Evolutionary conservation across 1,140 invertebrate genomes (phyloP).

Genomic region (Acromyrmex echinatior): DNA sequence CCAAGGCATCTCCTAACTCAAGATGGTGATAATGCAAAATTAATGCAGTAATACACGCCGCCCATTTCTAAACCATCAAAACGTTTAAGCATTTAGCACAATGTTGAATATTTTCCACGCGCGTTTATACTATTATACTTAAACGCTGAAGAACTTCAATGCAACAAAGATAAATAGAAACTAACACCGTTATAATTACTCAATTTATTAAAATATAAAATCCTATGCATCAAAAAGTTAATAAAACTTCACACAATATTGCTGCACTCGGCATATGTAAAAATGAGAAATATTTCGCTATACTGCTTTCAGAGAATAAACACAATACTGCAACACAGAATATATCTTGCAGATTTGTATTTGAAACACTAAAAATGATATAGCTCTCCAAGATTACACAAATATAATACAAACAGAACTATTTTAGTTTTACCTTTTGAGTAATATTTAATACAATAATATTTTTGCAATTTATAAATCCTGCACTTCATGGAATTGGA

Average conservation of each 20-base stretch:
- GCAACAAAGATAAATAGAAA: background rate
- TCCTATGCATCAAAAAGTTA: background rate
- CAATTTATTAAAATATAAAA: background rate
- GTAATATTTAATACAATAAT: background rate
- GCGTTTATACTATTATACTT: background rate
- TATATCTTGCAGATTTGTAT: constrained; percentile 29
- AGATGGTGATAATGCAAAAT: constrained; percentile 42
- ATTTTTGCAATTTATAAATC: background rate
- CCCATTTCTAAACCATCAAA: constrained; percentile 28
- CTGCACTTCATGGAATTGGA: background rate
- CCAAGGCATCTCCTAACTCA: background rate
- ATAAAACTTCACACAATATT: constrained; percentile 1
- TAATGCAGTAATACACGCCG: constrained; percentile 22
- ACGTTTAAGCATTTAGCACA: constrained; percentile 22
- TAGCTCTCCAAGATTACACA: constrained; percentile 5
- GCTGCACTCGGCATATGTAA: background rate
- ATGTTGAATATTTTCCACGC: constrained; percentile 3
- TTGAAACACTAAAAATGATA: constrained; percentile 31
- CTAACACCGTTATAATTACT: constrained; percentile 9
- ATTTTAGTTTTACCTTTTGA: constrained; percentile 5
- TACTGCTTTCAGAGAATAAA: background rate
- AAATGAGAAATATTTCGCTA: constrained; percentile 12
- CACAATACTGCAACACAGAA: background rate
- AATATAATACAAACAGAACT: background rate
- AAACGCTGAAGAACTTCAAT: constrained; percentile 5